Evolutionary conservation across 1,140 invertebrate genomes (phyloP), one percentile per base, ranked within the genome.

Genomic region (Nephotettix cincticeps): DNA sequence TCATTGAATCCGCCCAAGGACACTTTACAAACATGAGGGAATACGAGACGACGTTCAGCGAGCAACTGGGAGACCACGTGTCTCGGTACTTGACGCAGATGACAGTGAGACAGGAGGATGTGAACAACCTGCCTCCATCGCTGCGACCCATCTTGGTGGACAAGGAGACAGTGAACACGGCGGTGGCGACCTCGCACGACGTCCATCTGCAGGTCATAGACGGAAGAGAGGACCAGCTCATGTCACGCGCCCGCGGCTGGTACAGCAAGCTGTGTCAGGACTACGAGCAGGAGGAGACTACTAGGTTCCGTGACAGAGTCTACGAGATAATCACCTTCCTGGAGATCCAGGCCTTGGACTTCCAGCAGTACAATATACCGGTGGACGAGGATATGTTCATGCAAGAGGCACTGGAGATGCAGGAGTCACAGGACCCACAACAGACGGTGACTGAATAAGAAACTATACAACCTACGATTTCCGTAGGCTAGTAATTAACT

Each of bases 181-280:
- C 88, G 28, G 82, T 94, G 9, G 86, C 85, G 17, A 81, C 88
- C 13, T 93, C 92, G 11, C 89, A 91, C 63, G 89, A 93, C 76
- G 79, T 86, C 21, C 94, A 95, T 75, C 73, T 83, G 11, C 74
- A 84, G 68, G 86, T 90, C 68, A 92, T 96, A 64, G 91, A 95
- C 79, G 84, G 85, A 29, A 85, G 91, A 17, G 93, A 95, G 80
- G 92, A 95, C 79, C 80, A 82, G 40, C 83, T 95, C 47, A 84
- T 88, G 43, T 86, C 81, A 1, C 82, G 89, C 25, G 85, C 92
- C 30, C 89, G 88, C 73, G 81, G 83, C 14, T 95, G 93, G 87
- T 78, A 90, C 0, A 84, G 87, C 51, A 81, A 86, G 1, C 82
- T 89, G 19, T 81, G 86, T 0, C 79, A 84, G 27, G 81, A 85